phyloP scores from a whole-genome alignment of 2,888 invertebrate species.

The Melieria omissa region DNA sequence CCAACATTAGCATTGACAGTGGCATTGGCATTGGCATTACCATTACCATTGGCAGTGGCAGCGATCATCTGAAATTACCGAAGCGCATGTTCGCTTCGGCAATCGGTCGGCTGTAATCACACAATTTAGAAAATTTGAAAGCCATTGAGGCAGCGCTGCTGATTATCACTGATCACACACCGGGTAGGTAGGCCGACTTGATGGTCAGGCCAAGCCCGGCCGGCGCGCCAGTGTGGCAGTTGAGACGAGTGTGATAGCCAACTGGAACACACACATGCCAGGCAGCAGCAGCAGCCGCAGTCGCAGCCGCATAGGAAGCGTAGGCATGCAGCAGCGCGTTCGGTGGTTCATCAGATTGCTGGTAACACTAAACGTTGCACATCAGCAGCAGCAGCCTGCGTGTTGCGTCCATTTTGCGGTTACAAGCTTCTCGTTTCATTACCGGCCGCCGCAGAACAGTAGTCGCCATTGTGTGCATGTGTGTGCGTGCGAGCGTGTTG shows the following conservation, averaged over 20 bases:
- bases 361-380: conserved; percentile 21
- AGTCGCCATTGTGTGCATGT: not conserved
- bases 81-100: not conserved
- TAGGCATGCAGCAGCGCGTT: too few relatives aligned
- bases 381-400: conserved; percentile 16
- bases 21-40: too few relatives aligned
- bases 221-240: too few relatives aligned
- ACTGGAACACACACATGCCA: too few relatives aligned
- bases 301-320: not conserved
- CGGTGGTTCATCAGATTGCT: not conserved
- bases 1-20: too few relatives aligned
- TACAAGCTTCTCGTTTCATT: too few relatives aligned
- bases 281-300: not conserved
- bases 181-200: conserved; percentile 21
- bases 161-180: conserved; percentile 30
- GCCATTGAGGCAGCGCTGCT: conserved; percentile 15
- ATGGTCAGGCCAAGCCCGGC: conserved; percentile 1
- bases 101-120: conserved; percentile 23
- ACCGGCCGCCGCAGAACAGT: not conserved
- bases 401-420: not conserved
- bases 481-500: not conserved
- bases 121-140: conserved; percentile 31
- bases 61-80: too few relatives aligned
- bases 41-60: too few relatives aligned
- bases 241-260: too few relatives aligned